Conservation (phyloP, 2,888 invertebrate genomes). For the Erebia ligea region DNA sequence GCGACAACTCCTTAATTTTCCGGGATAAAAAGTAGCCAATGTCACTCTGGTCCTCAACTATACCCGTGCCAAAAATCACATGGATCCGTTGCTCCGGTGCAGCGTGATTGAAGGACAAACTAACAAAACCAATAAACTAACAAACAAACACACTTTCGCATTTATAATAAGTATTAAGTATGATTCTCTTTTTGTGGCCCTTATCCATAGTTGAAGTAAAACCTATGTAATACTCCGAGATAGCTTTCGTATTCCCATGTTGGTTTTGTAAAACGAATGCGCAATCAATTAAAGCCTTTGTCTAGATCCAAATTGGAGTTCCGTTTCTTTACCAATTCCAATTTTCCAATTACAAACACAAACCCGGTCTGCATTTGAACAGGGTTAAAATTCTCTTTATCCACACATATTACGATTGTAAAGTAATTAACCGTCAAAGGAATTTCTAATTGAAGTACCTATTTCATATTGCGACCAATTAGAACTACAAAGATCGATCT, state of each 20-base stretch:
- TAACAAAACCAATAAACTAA: no score
- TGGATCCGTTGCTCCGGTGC: no score
- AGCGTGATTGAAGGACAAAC: no score
- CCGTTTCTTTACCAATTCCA: conserved; percentile 22
- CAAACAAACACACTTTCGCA: no score
- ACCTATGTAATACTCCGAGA: conserved; percentile 1
- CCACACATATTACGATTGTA: neutral
- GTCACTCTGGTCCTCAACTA: no score
- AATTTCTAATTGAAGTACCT: neutral
- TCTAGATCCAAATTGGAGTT: conserved; percentile 21
- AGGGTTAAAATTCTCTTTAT: conserved; percentile 14
- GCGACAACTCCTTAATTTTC: no score
- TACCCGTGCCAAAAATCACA: no score
- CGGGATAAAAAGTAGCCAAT: no score
- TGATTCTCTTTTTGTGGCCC: neutral
- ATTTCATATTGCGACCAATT: neutral
- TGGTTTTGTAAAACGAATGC: conserved; percentile 21
- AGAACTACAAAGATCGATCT: neutral
- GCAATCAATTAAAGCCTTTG: conserved; percentile 26
- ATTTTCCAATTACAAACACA: conserved; percentile 22
- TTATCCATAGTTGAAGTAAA: neutral
- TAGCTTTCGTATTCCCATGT: conserved; percentile 18
- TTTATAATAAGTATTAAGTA: no score
- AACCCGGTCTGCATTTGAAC: conserved; percentile 18
- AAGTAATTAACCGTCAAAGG: neutral